These are phyloP conservation scores for Sphecodes monilicornis DNA, from an alignment of 2,888 invertebrate species.

Conservation along the genomic window DNA sequence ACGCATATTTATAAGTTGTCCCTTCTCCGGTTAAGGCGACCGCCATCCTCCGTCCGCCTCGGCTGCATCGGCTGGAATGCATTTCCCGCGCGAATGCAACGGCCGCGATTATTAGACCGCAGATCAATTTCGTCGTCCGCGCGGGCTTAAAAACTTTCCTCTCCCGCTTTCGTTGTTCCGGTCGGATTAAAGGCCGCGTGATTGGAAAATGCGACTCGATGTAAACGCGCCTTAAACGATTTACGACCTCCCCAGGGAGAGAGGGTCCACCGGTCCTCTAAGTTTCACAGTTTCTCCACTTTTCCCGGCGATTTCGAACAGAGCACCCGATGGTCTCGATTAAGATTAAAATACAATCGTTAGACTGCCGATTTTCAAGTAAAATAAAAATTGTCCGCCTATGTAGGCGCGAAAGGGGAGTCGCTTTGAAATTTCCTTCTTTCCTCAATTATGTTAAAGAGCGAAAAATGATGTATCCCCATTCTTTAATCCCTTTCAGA, in stretches of 20 bases:
- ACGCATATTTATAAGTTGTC: slow-evolving; percentile 32
- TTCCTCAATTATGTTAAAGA: too few species aligned
- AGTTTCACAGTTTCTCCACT: not conserved
- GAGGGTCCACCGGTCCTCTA: not conserved
- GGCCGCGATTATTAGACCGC: slow-evolving; percentile 23
- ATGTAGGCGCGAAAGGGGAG: too few species aligned
- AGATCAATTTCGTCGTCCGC: slow-evolving; percentile 28
- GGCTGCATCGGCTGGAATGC: slow-evolving; percentile 3
- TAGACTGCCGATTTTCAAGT: too few species aligned
- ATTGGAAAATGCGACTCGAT: slow-evolving; percentile 35
- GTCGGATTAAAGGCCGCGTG: slow-evolving; percentile 11
- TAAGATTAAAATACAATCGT: not conserved
- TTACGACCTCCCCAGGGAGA: slow-evolving; percentile 23
- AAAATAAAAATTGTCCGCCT: too few species aligned
- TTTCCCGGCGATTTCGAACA: not conserved
- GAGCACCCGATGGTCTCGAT: not conserved
- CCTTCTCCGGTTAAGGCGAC: not conserved
- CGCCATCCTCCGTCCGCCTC: not conserved
- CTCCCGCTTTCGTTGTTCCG: slow-evolving; percentile 5
- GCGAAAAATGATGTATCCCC: too few species aligned
- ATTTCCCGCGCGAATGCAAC: slow-evolving; percentile 20
- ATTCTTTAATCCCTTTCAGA: too few species aligned
- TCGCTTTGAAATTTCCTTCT: too few species aligned
- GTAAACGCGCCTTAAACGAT: slow-evolving; percentile 37
- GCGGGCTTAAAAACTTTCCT: slow-evolving; percentile 9